Conservation (phyloP, 1,140 invertebrate genomes). For the Brachystomella parvula region DNA sequence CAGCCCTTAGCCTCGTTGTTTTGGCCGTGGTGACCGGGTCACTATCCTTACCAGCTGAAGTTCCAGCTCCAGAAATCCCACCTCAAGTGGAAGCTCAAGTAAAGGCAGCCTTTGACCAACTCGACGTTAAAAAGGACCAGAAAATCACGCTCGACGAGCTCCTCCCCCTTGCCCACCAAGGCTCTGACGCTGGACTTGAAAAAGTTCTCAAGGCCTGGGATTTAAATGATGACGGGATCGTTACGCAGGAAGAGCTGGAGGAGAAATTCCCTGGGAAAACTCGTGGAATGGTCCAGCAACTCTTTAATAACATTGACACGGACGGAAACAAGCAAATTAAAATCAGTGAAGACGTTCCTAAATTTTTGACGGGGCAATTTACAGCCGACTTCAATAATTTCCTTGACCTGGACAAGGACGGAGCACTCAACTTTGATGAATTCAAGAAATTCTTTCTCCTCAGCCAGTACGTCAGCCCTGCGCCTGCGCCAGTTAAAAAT, state of each 20-base stretch:
- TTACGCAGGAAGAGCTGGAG: no score
- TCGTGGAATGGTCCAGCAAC: not conserved
- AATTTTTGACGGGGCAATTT: not conserved
- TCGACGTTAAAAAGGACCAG: not conserved
- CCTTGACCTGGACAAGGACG: not conserved
- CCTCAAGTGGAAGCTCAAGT: not conserved
- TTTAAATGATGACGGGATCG: not conserved
- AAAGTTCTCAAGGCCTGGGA: not conserved
- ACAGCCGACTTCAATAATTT: not conserved
- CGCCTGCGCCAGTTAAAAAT: not conserved
- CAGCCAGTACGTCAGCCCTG: not conserved
- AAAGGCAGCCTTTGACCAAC: not conserved
- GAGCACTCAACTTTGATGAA: not conserved
- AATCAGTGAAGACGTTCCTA: not conserved
- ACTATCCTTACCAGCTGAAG: not conserved
- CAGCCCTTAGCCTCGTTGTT: no score
- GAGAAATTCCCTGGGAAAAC: not conserved
- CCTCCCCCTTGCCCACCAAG: not conserved
- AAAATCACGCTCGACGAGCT: not conserved
- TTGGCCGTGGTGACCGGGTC: no score
- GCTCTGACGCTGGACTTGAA: not conserved
- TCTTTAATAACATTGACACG: not conserved
- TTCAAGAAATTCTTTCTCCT: not conserved
- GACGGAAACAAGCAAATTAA: not conserved
- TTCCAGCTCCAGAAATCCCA: not conserved